Evolutionary conservation across 2,113 vertebrate genomes (phyloP).

Genomic region (Percopsis transmontana): DNA sequence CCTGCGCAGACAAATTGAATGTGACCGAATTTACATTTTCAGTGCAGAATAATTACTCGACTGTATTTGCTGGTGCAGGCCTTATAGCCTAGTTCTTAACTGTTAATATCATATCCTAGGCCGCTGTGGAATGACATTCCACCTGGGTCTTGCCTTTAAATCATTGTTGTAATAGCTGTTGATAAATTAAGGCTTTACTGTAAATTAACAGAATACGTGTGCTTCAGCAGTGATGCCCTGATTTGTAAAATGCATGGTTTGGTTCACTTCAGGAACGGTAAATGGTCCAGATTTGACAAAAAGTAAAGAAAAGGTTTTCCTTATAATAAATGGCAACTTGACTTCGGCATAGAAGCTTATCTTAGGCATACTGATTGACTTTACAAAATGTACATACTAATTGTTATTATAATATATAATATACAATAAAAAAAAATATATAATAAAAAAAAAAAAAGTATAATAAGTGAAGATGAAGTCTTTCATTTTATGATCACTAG

Average conservation of each 20-base stretch:
- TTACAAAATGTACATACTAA: no score
- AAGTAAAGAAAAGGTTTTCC: no score
- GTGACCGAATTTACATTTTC: not conserved
- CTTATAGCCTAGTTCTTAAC: not conserved
- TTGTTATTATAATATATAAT: no score
- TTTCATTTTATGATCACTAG: not conserved
- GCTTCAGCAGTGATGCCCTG: not conserved
- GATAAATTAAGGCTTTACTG: not conserved
- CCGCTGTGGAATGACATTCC: not conserved
- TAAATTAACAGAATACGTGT: not conserved
- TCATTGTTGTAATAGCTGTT: not conserved
- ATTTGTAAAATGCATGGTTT: not conserved
- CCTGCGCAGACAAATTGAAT: constrained; percentile 3
- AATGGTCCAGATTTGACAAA: no score
- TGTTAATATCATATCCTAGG: not conserved
- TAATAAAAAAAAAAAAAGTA: no score
- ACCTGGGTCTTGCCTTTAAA: not conserved
- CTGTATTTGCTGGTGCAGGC: not conserved
- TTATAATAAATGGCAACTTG: no score
- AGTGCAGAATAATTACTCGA: not conserved
- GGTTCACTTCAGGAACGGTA: no score
- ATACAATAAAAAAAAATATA: no score
- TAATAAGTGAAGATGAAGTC: not conserved
- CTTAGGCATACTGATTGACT: not conserved
- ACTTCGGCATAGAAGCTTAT: not conserved